Evolutionary conservation across 2,113 vertebrate genomes (phyloP), one percentile per base, ranked within the genome.

Genomic region (Periophthalmodon schlosseri): DNA sequence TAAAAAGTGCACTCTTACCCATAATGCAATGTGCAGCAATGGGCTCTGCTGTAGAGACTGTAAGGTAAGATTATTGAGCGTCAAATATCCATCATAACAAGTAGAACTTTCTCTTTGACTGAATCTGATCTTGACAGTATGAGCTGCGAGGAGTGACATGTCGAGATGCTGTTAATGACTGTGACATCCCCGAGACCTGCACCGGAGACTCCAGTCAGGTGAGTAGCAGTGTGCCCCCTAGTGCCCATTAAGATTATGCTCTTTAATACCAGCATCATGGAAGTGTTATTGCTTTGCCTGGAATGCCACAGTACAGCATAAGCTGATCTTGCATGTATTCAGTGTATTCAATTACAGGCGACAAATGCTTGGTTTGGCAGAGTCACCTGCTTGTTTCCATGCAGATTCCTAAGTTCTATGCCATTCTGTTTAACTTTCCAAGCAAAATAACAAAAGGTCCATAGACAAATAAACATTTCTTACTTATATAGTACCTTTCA

Each of bases 1-100:
- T 90, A 99, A 99, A 92, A 99, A 99, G 82, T 99, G 98, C 82
- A 99, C 98, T 0, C 94, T 99, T 78, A 98, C 96, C 64, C 96
- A 99, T 54, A 96, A 97, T 58, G 98, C 97, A 70, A 98, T 99
- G 96, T 99, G 98, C 92, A 97, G 96, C 74, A 95, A 96, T 0
- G 98, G 97, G 44, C 95, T 97, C 39, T 99, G 98, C 91, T 99
- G 98, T 91, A 94, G 92, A 44, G 93, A 94, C 82, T 99, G 97
- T 91, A 96, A 94, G 96, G 97, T 98, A 83, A 79, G 89, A 36
- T n/a, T 46, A 21, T 24, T 68, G 6, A 24, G 44, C 6, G 10
- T 9, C 13, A 68, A 5, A 54, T 49, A 50, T 4, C 11, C 46
- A 46, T 49, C 16, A 5, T 39, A 11, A 4, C 7, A 10, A 4